Percentiles rank a stretch among this genome's conserved stretches.
Evolutionary conservation across 2,113 vertebrate genomes (phyloP).

Genomic region (Cyprinus carpio): DNA sequence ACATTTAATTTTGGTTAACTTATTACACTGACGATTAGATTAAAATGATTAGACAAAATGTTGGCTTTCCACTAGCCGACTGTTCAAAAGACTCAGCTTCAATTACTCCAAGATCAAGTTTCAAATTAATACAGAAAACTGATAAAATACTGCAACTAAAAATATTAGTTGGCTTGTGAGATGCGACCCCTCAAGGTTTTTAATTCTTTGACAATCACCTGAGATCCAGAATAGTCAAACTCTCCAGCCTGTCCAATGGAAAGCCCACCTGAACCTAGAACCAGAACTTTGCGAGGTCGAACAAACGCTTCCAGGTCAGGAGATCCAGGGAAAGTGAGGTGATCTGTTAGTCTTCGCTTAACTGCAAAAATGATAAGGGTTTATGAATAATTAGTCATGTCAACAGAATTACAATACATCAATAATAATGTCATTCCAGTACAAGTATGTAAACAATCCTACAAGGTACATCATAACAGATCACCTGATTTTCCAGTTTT

Average conservation of each 20-base stretch:
- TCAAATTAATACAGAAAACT: no score
- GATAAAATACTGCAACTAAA: no score
- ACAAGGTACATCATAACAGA: no score
- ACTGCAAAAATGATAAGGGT: constrained; percentile 68
- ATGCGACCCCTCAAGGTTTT: no score
- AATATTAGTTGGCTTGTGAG: no score
- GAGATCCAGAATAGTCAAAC: constrained; percentile 96
- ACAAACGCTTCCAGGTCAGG: constrained; percentile 62
- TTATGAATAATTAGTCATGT: neutral
- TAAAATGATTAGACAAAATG: neutral
- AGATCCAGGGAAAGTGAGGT: constrained; percentile 68
- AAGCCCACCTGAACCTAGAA: constrained; percentile 93
- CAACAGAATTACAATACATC: neutral
- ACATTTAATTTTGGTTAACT: neutral
- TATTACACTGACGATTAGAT: neutral
- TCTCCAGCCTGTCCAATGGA: constrained; percentile 97
- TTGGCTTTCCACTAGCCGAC: neutral
- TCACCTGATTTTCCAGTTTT: constrained; percentile 68
- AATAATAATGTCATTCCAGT: neutral
- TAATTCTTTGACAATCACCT: constrained; percentile 78
- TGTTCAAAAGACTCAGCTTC: no score
- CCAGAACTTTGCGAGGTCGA: constrained; percentile 87
- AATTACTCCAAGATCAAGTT: no score
- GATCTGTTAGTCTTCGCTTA: constrained; percentile 77
- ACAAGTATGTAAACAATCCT: neutral